A percentile compares a stretch with the other conserved stretches of the same genome.
Conservation (phyloP, 2,113 vertebrate species). For the Paramisgurnus dabryanus region DNA sequence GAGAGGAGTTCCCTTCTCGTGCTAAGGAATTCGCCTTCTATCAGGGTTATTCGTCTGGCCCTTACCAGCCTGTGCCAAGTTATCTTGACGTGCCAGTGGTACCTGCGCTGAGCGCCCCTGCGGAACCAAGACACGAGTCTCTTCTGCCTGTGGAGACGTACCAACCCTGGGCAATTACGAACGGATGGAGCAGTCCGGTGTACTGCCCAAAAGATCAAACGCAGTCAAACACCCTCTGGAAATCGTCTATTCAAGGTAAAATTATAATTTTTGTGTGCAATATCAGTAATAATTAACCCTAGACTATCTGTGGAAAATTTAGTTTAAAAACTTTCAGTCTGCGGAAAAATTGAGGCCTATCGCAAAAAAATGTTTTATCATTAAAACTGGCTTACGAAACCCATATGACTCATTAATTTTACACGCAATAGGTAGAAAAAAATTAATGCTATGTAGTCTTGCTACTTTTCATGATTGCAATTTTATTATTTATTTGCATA, state of each 20-base stretch:
- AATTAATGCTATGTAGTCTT: too few species aligned
- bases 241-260: constrained; percentile 91
- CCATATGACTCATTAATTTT: too few species aligned
- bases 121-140: constrained; percentile 90
- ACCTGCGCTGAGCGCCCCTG: constrained; percentile 84
- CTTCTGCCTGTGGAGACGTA: constrained; percentile 94
- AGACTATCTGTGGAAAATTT: too few species aligned
- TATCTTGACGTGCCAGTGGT: constrained; percentile 96
- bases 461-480: neutral
- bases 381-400: too few species aligned
- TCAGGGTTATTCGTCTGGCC: constrained; percentile 90
- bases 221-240: constrained; percentile 93
- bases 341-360: too few species aligned
- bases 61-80: constrained; percentile 92
- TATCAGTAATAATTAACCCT: too few species aligned
- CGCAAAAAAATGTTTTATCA: too few species aligned
- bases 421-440: too few species aligned
- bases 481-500: neutral
- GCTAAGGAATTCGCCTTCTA: constrained; percentile 98
- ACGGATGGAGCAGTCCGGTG: constrained; percentile 95
- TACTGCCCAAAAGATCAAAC: constrained; percentile 97
- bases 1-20: constrained; percentile 91
- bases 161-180: constrained; percentile 95
- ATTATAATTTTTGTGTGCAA: neutral
- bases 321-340: too few species aligned